phyloP scores from a whole-genome alignment of 2,797 vertebrate genomes.

The Masticophis lateralis region DNA sequence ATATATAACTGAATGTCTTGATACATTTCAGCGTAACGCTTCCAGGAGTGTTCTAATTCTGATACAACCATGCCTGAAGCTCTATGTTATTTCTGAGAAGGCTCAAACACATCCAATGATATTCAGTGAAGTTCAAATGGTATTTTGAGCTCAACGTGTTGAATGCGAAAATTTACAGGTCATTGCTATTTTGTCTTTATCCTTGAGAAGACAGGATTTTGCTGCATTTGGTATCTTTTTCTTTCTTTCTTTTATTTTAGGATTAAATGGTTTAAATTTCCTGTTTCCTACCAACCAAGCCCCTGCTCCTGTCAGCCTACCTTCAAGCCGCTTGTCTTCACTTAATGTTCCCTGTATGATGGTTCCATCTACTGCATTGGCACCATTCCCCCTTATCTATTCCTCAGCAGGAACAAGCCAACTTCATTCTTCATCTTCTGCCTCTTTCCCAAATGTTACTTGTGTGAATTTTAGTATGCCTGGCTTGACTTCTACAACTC shows the following conservation, averaged over 20 bases:
- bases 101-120: not conserved
- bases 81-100: not conserved
- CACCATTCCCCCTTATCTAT: conserved; percentile 78
- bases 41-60: not conserved
- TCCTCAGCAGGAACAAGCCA: conserved; percentile 71
- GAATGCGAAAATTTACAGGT: not conserved
- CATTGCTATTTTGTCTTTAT: not conserved
- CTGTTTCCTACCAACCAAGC: conserved; percentile 77
- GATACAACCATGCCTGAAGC: not conserved
- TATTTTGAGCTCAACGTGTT: not conserved
- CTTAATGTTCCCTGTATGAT: conserved; percentile 84
- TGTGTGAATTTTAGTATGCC: conserved; percentile 75
- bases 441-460: conserved; percentile 54
- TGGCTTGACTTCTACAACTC: conserved; percentile 68
- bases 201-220: conserved; percentile 2
- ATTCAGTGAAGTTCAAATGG: not conserved
- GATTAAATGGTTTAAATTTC: conserved; percentile 82
- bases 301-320: conserved; percentile 60
- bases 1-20: not conserved
- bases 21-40: not conserved
- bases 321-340: conserved; percentile 69
- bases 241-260: conserved; percentile 68
- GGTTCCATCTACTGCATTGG: conserved; percentile 77
- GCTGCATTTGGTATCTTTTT: conserved; percentile 24
- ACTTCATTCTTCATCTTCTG: conserved; percentile 52